Evolutionary conservation across 2,888 invertebrate genomes (phyloP).

Genomic region (Adelphocoris suturalis): DNA sequence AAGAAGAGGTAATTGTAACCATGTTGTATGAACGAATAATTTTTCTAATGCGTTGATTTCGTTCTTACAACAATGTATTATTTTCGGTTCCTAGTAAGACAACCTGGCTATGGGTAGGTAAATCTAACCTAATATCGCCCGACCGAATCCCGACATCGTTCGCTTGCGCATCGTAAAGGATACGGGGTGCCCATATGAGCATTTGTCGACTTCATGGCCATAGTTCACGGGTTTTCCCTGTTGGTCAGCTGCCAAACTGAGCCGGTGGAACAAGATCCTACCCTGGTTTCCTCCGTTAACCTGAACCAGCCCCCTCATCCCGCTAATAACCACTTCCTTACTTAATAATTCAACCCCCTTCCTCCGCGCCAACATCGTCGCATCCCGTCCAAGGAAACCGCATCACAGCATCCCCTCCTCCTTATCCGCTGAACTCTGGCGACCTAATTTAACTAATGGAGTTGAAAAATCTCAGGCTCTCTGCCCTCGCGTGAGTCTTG

Average conservation of each 20-base stretch:
- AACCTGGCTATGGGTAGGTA: too few relatives aligned
- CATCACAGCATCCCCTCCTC: constrained; percentile 15
- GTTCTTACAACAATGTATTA: too few relatives aligned
- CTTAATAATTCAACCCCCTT: constrained; percentile 54
- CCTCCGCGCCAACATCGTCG: constrained; percentile 50
- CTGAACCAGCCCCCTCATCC: constrained; percentile 11
- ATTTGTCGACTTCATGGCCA: constrained; percentile 17
- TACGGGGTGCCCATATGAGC: neutral
- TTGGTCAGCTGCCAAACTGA: constrained; percentile 52
- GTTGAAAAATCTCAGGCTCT: constrained; percentile 18
- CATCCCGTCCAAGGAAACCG: constrained; percentile 60
- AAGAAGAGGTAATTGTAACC: too few relatives aligned
- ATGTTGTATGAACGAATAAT: too few relatives aligned
- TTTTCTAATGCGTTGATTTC: too few relatives aligned
- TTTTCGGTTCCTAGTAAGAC: too few relatives aligned
- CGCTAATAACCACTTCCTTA: constrained; percentile 59
- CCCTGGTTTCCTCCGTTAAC: constrained; percentile 43
- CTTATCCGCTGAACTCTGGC: constrained; percentile 17
- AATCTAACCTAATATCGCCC: too few relatives aligned
- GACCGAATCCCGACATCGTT: too few relatives aligned
- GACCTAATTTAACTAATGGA: constrained; percentile 39
- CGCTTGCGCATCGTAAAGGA: neutral
- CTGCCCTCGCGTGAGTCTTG: neutral
- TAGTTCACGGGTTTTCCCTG: neutral
- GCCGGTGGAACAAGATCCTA: neutral